phyloP scores from a whole-genome alignment of 1,140 invertebrate genomes.

The Saccostrea cuccullata region DNA sequence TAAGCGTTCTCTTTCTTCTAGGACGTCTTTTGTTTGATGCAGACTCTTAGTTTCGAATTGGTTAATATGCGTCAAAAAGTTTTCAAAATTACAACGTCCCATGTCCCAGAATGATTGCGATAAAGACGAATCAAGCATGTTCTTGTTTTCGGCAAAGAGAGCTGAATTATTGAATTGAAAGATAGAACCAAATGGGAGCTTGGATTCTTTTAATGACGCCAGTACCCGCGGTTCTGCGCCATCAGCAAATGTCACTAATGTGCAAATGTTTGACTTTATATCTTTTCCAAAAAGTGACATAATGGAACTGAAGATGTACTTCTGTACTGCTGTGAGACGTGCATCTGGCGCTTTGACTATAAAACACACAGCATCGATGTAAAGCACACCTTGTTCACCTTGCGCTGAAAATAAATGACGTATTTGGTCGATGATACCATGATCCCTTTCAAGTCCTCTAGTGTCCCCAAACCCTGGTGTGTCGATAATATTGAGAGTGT shows the following conservation, averaged over 20 bases:
- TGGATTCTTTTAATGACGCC: constrained; percentile 47
- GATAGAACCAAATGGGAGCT: constrained; percentile 49
- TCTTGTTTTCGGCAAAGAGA: constrained; percentile 45
- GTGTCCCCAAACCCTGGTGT: constrained; percentile 59
- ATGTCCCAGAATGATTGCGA: constrained; percentile 60
- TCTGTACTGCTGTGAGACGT: constrained; percentile 53
- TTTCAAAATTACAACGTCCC: constrained; percentile 52
- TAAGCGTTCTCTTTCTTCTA: constrained; percentile 50
- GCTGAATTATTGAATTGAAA: constrained; percentile 60
- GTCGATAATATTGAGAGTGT: constrained; percentile 51
- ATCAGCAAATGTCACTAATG: constrained; percentile 66
- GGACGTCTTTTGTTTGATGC: constrained; percentile 55
- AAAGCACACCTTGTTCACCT: constrained; percentile 52
- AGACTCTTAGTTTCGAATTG: constrained; percentile 52
- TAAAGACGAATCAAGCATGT: background rate
- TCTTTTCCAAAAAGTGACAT: constrained; percentile 67
- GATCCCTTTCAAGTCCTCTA: constrained; percentile 55
- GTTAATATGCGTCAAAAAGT: constrained; percentile 52
- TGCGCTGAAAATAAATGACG: constrained; percentile 49
- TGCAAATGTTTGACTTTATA: constrained; percentile 62
- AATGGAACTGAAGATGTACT: constrained; percentile 64
- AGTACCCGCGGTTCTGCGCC: constrained; percentile 55
- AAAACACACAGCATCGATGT: constrained; percentile 63
- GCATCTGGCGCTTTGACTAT: constrained; percentile 54
- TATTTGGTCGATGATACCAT: constrained; percentile 58